phyloP scores from a whole-genome alignment of 1,140 invertebrate species.

The Anthonomus grandis region DNA sequence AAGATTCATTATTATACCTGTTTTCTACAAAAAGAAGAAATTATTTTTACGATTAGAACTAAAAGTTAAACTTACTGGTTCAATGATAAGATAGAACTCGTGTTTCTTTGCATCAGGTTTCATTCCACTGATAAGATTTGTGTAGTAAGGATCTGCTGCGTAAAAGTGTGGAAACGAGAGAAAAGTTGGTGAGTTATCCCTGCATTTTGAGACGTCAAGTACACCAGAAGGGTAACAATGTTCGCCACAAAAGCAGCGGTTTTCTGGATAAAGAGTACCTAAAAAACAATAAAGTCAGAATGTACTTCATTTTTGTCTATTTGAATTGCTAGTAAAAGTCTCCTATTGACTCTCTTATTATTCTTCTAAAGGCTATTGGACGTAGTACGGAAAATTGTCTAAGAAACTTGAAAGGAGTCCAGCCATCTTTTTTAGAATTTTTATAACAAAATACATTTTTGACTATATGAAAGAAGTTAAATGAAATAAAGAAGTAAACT shows the following conservation, averaged over 20 bases:
- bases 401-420: too few relatives aligned
- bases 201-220: slow-evolving; percentile 58
- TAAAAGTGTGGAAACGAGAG: slow-evolving; percentile 79
- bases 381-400: too few relatives aligned
- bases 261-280: slow-evolving; percentile 57
- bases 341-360: too few relatives aligned
- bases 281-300: slow-evolving; percentile 41
- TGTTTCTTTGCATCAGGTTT: slow-evolving; percentile 53
- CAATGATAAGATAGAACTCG: slow-evolving; percentile 66
- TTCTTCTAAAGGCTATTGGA: too few relatives aligned
- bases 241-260: slow-evolving; percentile 70
- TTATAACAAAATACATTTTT: too few relatives aligned
- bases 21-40: slow-evolving; percentile 35
- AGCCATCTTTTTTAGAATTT: too few relatives aligned
- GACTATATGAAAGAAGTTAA: too few relatives aligned
- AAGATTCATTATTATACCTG: slow-evolving; percentile 41
- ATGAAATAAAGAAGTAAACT: too few relatives aligned
- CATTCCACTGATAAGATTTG: slow-evolving; percentile 53
- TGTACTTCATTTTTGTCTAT: too few relatives aligned
- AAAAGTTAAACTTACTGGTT: slow-evolving; percentile 56
- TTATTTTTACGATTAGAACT: neutral
- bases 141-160: slow-evolving; percentile 60
- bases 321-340: too few relatives aligned
- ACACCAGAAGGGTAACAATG: slow-evolving; percentile 63
- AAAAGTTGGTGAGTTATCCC: slow-evolving; percentile 66